Conservation (phyloP, 2,888 invertebrate genomes). For the Melanchra persicariae region DNA sequence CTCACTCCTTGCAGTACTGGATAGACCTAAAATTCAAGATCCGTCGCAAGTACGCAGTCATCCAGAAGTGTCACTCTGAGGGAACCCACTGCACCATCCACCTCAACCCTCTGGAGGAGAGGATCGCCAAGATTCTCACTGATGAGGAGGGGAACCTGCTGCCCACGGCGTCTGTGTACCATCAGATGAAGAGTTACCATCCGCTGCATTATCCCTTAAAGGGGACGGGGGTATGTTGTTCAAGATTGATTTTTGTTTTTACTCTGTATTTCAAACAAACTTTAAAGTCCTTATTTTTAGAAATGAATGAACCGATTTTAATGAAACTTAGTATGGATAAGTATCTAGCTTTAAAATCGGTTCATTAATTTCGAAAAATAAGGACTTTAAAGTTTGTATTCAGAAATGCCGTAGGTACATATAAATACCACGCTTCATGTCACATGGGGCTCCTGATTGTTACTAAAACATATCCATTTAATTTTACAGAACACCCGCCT, state of each 20-base stretch:
- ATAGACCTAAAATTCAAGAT: constrained; percentile 64
- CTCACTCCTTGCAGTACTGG: constrained; percentile 61
- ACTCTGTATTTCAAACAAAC: too few relatives aligned
- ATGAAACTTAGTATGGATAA: too few relatives aligned
- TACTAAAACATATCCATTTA: background rate
- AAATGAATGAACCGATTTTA: too few relatives aligned
- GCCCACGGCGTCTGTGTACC: constrained; percentile 49
- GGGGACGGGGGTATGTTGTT: constrained; percentile 27
- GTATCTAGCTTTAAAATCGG: too few relatives aligned
- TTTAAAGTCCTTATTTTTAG: too few relatives aligned
- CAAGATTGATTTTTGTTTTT: background rate
- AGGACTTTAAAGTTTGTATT: too few relatives aligned
- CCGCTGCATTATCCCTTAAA: constrained; percentile 37
- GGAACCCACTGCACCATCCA: constrained; percentile 45
- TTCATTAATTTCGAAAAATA: too few relatives aligned
- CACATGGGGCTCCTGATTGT: too few relatives aligned
- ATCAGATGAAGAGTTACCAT: constrained; percentile 45
- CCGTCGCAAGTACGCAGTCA: constrained; percentile 62
- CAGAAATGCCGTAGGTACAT: too few relatives aligned
- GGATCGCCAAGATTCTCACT: constrained; percentile 61
- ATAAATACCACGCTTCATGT: too few relatives aligned
- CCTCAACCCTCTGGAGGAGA: constrained; percentile 60
- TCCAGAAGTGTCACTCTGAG: constrained; percentile 48
- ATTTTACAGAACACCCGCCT: constrained; percentile 38
- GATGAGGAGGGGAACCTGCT: constrained; percentile 66